Conservation (phyloP, 2,113 vertebrate genomes). For the Grantiella picta region DNA sequence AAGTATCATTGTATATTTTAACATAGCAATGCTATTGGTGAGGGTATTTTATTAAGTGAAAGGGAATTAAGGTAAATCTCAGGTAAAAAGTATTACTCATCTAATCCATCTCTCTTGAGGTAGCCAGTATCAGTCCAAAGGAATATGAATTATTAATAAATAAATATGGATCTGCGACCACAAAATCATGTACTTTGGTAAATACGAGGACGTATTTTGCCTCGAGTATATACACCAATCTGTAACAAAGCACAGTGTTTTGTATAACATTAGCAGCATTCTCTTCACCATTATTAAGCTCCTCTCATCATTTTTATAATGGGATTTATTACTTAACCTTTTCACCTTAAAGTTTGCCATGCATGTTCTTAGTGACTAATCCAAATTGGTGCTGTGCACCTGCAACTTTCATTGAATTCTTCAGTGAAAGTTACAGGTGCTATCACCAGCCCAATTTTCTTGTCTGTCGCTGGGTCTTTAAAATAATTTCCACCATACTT, state of each 20-base stretch:
- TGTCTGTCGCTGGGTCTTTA: not conserved
- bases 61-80: not conserved
- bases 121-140: not conserved
- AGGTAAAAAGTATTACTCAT: not conserved
- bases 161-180: not conserved
- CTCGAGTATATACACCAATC: not conserved
- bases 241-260: not conserved
- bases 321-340: not conserved
- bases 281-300: not conserved
- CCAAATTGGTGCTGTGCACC: not conserved
- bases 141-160: not conserved
- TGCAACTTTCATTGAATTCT: not conserved
- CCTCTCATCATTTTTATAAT: not conserved
- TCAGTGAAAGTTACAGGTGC: not conserved
- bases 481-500: not conserved
- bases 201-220: not conserved
- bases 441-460: not conserved
- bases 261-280: not conserved
- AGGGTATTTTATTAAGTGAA: not conserved
- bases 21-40: not conserved
- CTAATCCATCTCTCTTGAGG: not conserved
- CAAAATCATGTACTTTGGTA: not conserved
- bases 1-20: slow-evolving; percentile 11
- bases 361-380: not conserved
- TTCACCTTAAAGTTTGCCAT: not conserved